phyloP scores from a whole-genome alignment of 2,797 vertebrate genomes.

The Diglossa cyanea region DNA sequence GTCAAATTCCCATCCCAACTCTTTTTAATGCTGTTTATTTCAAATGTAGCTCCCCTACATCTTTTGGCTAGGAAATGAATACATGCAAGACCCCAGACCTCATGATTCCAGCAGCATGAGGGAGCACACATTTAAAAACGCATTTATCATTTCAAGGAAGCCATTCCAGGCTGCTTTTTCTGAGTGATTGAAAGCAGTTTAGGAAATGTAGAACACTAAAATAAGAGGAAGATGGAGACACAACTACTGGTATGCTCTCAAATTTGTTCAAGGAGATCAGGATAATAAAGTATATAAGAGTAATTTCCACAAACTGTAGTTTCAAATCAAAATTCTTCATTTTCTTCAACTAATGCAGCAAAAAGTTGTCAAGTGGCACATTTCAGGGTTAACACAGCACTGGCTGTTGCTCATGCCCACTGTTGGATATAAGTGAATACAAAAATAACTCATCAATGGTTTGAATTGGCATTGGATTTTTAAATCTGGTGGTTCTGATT shows the following conservation, averaged over 20 bases:
- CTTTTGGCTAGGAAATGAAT: conserved; percentile 13
- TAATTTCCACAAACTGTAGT: background rate
- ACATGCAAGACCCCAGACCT: background rate
- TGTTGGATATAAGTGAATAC: conserved; percentile 52
- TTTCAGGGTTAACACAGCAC: conserved; percentile 48
- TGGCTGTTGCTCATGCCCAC: conserved; percentile 46
- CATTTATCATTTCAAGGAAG: background rate
- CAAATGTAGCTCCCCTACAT: background rate
- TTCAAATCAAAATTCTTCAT: background rate
- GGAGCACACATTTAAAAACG: conserved; percentile 17
- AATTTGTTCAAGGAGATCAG: background rate
- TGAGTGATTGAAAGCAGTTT: background rate
- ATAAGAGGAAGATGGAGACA: background rate
- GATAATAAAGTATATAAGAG: background rate
- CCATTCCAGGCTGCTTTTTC: conserved; percentile 3
- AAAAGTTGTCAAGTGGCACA: background rate
- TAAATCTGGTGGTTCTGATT: conserved; percentile 73
- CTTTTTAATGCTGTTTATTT: background rate
- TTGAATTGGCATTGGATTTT: conserved; percentile 66
- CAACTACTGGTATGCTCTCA: background rate
- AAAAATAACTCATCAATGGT: conserved; percentile 58
- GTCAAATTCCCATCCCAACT: background rate
- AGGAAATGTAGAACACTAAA: background rate
- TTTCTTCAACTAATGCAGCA: conserved; percentile 22
- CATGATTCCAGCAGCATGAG: background rate